Conservation (phyloP, 1,140 invertebrate species). For the Ladona fulva region DNA sequence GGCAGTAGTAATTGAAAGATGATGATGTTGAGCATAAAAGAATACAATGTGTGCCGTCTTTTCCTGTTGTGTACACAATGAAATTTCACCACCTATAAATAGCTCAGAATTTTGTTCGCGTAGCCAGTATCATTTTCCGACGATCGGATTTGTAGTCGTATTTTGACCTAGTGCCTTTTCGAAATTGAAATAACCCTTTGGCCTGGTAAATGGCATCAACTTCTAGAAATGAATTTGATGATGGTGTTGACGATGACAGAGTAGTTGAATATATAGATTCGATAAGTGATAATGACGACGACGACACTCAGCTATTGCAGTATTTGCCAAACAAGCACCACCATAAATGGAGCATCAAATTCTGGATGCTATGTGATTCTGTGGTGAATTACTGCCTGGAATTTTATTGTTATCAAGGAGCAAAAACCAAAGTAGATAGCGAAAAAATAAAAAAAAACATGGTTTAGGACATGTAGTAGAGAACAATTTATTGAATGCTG, state of each 20-base stretch:
- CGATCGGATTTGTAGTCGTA: too few relatives aligned
- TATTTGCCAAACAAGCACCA: too few relatives aligned
- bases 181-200: too few relatives aligned
- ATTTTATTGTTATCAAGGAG: too few relatives aligned
- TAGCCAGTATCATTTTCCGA: background rate
- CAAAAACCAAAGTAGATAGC: too few relatives aligned
- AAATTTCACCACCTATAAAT: background rate
- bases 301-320: background rate
- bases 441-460: background rate
- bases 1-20: background rate
- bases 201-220: background rate
- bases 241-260: background rate
- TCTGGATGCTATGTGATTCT: too few relatives aligned
- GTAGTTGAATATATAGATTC: background rate
- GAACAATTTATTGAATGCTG: background rate
- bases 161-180: too few relatives aligned
- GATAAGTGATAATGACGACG: background rate
- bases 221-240: background rate
- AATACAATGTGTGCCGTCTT: background rate
- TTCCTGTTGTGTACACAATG: background rate
- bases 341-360: too few relatives aligned
- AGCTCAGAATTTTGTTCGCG: background rate
- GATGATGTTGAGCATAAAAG: background rate
- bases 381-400: too few relatives aligned
- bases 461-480: background rate